Evolutionary conservation across 2,113 vertebrate genomes (phyloP), one percentile per base, ranked within the genome.

Genomic region (Rhipidura dahli): DNA sequence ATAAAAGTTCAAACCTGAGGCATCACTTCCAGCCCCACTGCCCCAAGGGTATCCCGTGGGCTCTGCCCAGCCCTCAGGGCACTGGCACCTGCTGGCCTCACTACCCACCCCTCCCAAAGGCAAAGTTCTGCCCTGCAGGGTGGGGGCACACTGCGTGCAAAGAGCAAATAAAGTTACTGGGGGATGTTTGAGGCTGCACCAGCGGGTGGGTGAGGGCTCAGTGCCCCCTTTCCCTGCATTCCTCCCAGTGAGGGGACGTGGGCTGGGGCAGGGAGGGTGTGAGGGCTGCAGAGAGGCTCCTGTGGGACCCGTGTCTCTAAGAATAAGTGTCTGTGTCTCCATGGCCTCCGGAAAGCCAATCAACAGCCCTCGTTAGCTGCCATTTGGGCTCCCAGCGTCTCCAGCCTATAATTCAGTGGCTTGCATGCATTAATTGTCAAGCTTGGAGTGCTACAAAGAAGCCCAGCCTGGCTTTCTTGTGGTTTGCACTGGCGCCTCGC

Each of bases 241-340:
- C 66, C 26, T 83, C n/a, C 60, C 27, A 1, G 37, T 0, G 16
- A 68, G 65, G 37, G 75, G 40, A 24, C 15, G 1, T 2, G 1
- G 42, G 65, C 44, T 27, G 33, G 87, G 47, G 7, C 61, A 18
- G 40, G 61, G 63, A 83, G 63, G 87, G 27, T 63, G 70, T 10
- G 70, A 76, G 70, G 4, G 63, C 79, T 83, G 87, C 77, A 35
- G 70, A 72, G 72, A 79, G 91, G 31, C 85, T 91, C 82, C 35
- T 3, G 79, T 83, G 96, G 93, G 96, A 80, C 40, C 79, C 35
- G 0, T 68, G 92, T 97, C 96, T 96, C 96, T 91, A 96, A 95
- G 96, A 97, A 94, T 95, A 97, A 97, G 93, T 90, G 76, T 95
- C 96, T 96, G 88, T 94, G 96, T 97, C 96, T 97, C 96, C 94